phyloP scores from a whole-genome alignment of 2,113 vertebrate species.

The Porphyrio hochstetteri region DNA sequence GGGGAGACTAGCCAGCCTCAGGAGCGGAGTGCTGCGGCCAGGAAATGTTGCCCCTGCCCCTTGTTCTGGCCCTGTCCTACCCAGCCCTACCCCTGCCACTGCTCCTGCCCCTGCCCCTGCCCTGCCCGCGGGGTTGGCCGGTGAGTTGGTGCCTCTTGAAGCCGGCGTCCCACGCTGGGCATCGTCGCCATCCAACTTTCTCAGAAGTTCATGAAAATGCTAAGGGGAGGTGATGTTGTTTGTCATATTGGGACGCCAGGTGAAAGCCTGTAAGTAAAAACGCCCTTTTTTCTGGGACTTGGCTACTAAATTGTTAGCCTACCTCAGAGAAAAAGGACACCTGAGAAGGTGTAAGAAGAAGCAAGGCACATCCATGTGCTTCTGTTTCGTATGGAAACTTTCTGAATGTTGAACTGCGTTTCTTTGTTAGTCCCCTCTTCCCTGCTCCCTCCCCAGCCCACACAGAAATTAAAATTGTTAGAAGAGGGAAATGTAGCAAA shows the following conservation, averaged over 20 bases:
- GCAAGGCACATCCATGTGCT: not conserved
- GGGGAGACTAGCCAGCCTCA: not conserved
- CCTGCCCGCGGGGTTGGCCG: not conserved
- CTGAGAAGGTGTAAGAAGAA: not conserved
- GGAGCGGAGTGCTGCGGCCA: too few species aligned
- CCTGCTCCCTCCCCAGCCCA: not conserved
- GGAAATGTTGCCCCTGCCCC: not conserved
- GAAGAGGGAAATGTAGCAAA: not conserved
- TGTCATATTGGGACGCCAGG: not conserved
- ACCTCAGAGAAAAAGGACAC: not conserved
- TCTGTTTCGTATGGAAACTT: not conserved
- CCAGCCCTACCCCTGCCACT: too few species aligned
- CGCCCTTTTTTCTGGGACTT: fast-evolving
- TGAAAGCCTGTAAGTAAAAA: not conserved
- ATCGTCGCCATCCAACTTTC: not conserved
- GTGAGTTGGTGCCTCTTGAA: not conserved
- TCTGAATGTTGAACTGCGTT: not conserved
- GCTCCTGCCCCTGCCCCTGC: too few species aligned
- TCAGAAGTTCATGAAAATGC: slow-evolving; percentile 8
- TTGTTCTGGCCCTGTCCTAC: too few species aligned
- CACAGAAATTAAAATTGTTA: not conserved
- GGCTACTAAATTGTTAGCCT: not conserved
- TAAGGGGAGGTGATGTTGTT: not conserved
- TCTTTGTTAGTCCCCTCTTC: not conserved
- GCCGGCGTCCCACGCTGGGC: not conserved